Evolutionary conservation across 2,113 vertebrate genomes (phyloP).

Genomic region (Mus spicilegus): DNA sequence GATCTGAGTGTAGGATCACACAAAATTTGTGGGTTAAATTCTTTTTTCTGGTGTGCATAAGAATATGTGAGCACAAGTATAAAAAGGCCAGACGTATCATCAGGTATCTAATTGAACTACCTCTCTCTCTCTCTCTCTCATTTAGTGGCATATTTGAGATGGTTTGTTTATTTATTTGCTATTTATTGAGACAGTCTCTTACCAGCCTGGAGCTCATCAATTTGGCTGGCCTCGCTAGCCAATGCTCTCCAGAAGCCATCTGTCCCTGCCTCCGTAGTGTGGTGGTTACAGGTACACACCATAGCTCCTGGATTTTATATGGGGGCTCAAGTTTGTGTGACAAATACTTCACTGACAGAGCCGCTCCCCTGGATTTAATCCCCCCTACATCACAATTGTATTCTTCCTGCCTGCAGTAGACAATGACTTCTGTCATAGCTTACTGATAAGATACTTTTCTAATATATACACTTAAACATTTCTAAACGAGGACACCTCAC

Average conservation of each 20-base stretch:
- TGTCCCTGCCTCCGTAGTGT: background rate
- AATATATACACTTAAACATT: background rate
- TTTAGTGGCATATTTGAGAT: too few species aligned
- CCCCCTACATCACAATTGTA: background rate
- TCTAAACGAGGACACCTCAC: background rate
- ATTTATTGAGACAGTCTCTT: background rate
- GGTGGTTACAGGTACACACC: background rate
- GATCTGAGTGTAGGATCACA: background rate
- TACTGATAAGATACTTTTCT: background rate
- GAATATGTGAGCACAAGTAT: background rate
- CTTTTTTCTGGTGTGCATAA: background rate
- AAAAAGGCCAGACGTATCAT: background rate
- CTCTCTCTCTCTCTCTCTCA: too few species aligned
- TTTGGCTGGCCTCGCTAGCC: background rate
- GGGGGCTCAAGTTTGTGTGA: background rate
- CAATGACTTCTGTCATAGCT: background rate
- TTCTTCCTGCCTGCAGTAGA: conserved; percentile 10
- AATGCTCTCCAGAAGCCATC: background rate
- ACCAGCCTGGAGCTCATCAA: background rate
- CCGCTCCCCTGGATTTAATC: background rate
- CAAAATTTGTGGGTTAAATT: background rate
- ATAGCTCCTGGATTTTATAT: background rate
- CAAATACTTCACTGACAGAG: background rate
- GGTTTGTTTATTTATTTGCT: background rate
- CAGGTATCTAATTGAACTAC: background rate